These are phyloP conservation scores for Callaeas wilsoni DNA, from an alignment of 2,113 vertebrate genomes.

Conservation along the genomic window DNA sequence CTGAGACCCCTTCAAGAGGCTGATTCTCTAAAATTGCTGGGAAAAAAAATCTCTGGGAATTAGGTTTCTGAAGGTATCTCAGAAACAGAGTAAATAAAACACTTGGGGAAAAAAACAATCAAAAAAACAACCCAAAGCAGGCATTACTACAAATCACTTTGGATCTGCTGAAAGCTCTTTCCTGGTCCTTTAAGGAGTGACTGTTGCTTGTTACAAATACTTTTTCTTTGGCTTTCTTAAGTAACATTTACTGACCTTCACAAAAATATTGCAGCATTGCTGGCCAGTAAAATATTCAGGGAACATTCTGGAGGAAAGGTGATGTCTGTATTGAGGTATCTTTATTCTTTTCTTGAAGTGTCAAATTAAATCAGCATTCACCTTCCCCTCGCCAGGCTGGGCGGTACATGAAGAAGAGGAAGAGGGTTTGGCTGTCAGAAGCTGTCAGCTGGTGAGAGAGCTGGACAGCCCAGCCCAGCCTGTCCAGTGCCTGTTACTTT, in stretches of 20 bases:
- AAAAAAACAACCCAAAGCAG: neutral
- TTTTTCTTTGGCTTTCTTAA: neutral
- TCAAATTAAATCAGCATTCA: conserved; percentile 38
- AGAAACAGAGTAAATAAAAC: neutral
- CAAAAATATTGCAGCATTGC: neutral
- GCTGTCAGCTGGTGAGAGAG: neutral
- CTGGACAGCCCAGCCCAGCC: neutral
- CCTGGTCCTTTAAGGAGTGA: neutral
- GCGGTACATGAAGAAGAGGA: neutral
- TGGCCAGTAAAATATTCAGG: neutral
- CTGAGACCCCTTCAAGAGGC: neutral
- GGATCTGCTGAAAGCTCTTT: neutral
- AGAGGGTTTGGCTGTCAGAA: neutral
- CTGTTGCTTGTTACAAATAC: neutral
- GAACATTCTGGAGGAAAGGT: neutral
- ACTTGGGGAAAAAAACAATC: neutral
- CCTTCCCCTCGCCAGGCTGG: neutral
- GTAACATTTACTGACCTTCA: conserved; percentile 24
- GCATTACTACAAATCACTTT: neutral
- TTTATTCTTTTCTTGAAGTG: conserved; percentile 14
- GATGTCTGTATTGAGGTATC: neutral
- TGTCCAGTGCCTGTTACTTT: neutral
- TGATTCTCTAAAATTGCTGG: neutral
- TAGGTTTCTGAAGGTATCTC: neutral
- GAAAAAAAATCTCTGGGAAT: neutral